A percentile compares a stretch with the other conserved stretches of the same genome.
Conservation (phyloP, 2,888 invertebrate species). For the Drosophila imparisetae region DNA sequence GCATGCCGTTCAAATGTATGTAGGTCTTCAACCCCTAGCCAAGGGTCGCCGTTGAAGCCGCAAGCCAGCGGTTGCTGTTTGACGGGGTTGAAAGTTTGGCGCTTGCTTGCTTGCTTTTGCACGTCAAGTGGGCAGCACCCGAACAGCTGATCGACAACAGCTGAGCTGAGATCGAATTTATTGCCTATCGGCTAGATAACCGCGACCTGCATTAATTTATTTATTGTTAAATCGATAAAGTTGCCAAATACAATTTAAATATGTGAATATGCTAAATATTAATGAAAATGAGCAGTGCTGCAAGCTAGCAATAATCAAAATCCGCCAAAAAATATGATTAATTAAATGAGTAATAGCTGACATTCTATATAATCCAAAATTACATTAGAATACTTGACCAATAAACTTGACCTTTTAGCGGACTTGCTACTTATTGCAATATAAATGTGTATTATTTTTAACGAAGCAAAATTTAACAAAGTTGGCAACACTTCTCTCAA, state of each 20-base stretch:
- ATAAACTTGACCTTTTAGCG: not conserved
- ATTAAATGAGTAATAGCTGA: not conserved
- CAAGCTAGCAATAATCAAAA: not conserved
- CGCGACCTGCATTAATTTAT: conserved; percentile 74
- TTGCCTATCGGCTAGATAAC: conserved; percentile 27
- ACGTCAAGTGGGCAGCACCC: conserved; percentile 54
- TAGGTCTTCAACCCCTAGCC: conserved; percentile 72
- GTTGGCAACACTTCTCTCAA: not conserved
- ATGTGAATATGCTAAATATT: not conserved
- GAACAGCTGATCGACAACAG: conserved; percentile 37
- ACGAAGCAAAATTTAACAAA: not conserved
- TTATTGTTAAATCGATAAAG: conserved; percentile 52
- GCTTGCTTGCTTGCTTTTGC: conserved; percentile 28
- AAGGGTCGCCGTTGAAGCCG: not conserved
- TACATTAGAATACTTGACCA: not conserved
- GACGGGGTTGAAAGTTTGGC: conserved; percentile 62
- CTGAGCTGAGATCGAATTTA: conserved; percentile 39
- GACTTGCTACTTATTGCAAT: not conserved
- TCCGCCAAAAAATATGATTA: not conserved
- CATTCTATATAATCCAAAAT: not conserved
- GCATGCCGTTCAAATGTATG: conserved; percentile 52
- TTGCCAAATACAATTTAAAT: not conserved
- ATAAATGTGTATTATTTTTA: not conserved
- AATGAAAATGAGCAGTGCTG: not conserved
- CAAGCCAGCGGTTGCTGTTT: conserved; percentile 1